A percentile compares a stretch with the other conserved stretches of the same genome.
phyloP scores from a whole-genome alignment of 2,797 vertebrate species.

The Cossypha heuglini region DNA sequence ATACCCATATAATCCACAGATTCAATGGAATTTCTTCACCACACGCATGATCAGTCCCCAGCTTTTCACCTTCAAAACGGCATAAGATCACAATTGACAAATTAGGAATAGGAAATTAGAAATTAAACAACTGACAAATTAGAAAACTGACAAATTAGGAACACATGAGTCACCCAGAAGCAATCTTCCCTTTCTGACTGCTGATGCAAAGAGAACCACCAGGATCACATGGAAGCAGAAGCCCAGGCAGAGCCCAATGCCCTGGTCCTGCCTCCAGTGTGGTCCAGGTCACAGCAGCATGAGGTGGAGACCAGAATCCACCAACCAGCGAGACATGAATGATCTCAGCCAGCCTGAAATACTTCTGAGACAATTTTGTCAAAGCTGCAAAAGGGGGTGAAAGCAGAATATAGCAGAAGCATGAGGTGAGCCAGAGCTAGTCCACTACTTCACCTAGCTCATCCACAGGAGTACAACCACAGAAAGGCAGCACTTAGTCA shows the following conservation, averaged over 20 bases:
- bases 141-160: not conserved
- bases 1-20: not conserved
- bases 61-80: not conserved
- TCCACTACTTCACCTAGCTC: not conserved
- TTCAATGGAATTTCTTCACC: not conserved
- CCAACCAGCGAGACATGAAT: fast-evolving
- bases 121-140: no score
- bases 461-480: not conserved
- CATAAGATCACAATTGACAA: not conserved
- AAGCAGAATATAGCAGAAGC: not conserved
- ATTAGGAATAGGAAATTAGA: not conserved
- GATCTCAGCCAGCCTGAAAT: not conserved
- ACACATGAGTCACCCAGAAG: not conserved
- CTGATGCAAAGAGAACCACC: not conserved
- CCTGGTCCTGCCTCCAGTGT: not conserved
- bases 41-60: not conserved
- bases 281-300: fast-evolving
- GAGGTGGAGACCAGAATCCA: not conserved
- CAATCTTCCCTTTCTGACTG: not conserved
- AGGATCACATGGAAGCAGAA: not conserved
- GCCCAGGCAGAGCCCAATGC: not conserved
- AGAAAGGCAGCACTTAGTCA: not conserved
- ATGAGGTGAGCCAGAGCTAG: not conserved
- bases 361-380: not conserved
- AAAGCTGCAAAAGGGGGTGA: not conserved